Evolutionary conservation across 2,888 invertebrate genomes (phyloP), one percentile per base, ranked within the genome.

Genomic region (Calliphora vomitoria): DNA sequence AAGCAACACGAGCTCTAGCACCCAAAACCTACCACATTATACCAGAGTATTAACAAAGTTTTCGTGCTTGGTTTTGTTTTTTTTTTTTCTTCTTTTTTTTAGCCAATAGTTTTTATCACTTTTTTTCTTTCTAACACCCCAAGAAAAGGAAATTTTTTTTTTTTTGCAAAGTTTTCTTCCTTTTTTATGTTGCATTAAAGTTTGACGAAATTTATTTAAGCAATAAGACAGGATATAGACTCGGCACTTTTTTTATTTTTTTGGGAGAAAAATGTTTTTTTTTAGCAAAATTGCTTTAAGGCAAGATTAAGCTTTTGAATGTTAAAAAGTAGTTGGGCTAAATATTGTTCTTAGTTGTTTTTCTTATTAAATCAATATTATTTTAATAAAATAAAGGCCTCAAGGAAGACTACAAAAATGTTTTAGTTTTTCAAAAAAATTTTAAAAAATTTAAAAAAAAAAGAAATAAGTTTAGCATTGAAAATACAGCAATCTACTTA

Each of bases 281-380:
- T 10, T 18, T 44, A 25, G n/a, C 71, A 72, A 78, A 72, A 78
- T 72, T 58, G 35, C 79, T 79, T 69, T n/a, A 62, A 85, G 85
- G 79, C 84, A 60, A 60, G 80, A 85, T 85, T 85, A 85, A 80
- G n/a, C 79, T 80, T 80, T 15, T 80, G 84, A 53, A 85, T 85
- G 84, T 53, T 80, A 85, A 80, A 80, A 74, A 80, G 84, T 85
- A 80, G 74, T 75, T 74, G 25, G 80, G 84, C 80, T 75, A 80
- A 75, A 80, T 85, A 60, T 74, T 66, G 31, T 69, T 74, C 11
- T 72, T 8, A 41, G 11, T 60, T 15, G 35, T 60, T 55, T 10
- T 38, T 25, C 20, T 60, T 69, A 64, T 80, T 55, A 41, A 80
- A 75, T 85, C 74, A 85, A 85, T 85, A 75, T 85, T 85, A 50